Evolutionary conservation across 1,140 invertebrate species (phyloP), one percentile per base, ranked within the genome.

Genomic region (Eciton burchellii): DNA sequence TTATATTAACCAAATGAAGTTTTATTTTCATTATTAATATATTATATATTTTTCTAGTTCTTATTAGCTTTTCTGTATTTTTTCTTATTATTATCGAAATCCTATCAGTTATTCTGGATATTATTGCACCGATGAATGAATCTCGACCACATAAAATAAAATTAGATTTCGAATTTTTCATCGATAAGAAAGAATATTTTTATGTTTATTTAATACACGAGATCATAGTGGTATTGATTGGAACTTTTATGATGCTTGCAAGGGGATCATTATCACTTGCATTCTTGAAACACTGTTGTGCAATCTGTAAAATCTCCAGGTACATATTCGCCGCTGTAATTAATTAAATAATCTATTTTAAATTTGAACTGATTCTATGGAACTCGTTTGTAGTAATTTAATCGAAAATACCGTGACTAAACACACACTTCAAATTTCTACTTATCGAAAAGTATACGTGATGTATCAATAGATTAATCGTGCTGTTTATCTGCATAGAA

Each of bases 301-400:
- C 82, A 35, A 77, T 85, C 45, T 84, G 77, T 24, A 77, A 66
- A 16, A 84, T 89, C 11, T 56, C 86, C 35, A 77, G 87, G 87
- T 89, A 85, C 82, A 21, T 56, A 21, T 29, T 1, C n/a, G 3
- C 29, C 3, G 21, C 21, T 6, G 21, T 21, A 57, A 1, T 5
- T 24, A 21, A 35, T 16, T 19, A 57, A 56, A 43, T 29, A 26
- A 59, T 14, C 14, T 41, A 57, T 29, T 26, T 66, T 41, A 0
- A 66, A 54, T 0, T 62, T 5, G 11, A 5, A 24, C n/a, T 65
- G n/a, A 62, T 52, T 77, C 4, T 24, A 68, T n/a, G 16, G 6
- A 21, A 41, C 52, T 41, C 24, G 21, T 26, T 77, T 74, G 11
- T 41, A 73, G 71, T 14, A 66, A 35, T 4, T 66, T 77, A 26